Base-by-base conservation (phyloP, 2,113 vertebrate genomes). In the Forbesichthys papilliferus region DNA sequence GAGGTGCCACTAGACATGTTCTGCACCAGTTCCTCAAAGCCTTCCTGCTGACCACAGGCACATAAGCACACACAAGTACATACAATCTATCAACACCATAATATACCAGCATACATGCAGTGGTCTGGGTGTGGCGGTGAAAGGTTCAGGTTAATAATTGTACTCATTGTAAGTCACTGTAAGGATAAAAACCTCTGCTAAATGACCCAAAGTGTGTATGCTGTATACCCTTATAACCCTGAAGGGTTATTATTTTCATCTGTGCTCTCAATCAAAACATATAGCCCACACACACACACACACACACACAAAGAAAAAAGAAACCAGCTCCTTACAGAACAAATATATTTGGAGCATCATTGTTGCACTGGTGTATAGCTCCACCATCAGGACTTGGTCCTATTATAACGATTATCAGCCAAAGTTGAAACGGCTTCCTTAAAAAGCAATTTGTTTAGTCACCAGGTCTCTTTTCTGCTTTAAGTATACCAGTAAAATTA, bases 1-100 rank as follows among this genome's bases (percentile, higher is more conserved):
- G 91, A 94, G 0, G 93, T 93, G 20, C 95, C 95, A 20, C 94
- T 94, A 70, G 93, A 94, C 94, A 95, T 95, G 52, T 95, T 93
- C 66, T 78, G 86, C 3, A 95, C 85, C 86, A 95, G 80, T 69
- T 94, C 93, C 68, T 94, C 88, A 78, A 95, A 96, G 80, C 76
- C 83, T 5, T 81, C 86, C 95, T 96, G 53, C 1, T 81, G 77
- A 85, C 54, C 68, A 74, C 9, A 61, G 57, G 71, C 56, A 65
- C 9, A 73, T 6, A 61, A 48, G 71, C n/a, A 83, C 11, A 69
- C 4, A 12, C 33, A 33, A 14, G 66, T 9, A 48, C 66, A 47
- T 52, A n/a, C 12, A 36, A 5, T 7, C 16, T 52, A 51, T 10
- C 73, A 2, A 78, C 20, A 65, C 11, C 48, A 64, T 7, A 64